Evolutionary conservation across 1,140 invertebrate species (phyloP).

Genomic region (Polyergus mexicanus): DNA sequence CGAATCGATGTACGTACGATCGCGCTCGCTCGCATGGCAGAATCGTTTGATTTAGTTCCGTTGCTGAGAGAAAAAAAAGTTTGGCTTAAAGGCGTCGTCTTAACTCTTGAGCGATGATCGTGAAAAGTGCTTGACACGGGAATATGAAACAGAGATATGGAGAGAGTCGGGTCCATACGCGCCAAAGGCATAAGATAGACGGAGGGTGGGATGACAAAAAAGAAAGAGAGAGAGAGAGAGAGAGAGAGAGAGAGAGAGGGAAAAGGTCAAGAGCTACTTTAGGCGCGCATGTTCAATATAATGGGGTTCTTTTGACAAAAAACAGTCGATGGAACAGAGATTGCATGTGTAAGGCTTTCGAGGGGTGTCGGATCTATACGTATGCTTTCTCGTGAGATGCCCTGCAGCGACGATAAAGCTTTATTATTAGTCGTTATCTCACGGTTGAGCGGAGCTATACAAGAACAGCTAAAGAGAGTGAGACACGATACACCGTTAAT

Average conservation of each 20-base stretch:
- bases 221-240: not conserved
- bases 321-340: constrained; percentile 64
- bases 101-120: constrained; percentile 53
- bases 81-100: constrained; percentile 56
- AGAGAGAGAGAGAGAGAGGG: constrained; percentile 4
- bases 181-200: constrained; percentile 43
- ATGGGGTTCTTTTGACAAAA: constrained; percentile 68
- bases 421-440: constrained; percentile 67
- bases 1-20: not conserved
- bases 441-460: constrained; percentile 3
- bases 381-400: constrained; percentile 49
- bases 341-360: constrained; percentile 45
- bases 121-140: constrained; percentile 56
- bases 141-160: constrained; percentile 51
- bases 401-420: constrained; percentile 53
- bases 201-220: not conserved
- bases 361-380: constrained; percentile 42
- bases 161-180: not conserved
- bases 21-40: constrained; percentile 14
- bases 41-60: constrained; percentile 48
- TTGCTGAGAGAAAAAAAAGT: constrained; percentile 19
- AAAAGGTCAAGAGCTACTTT: constrained; percentile 70
- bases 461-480: constrained; percentile 1
- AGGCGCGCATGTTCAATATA: constrained; percentile 62
- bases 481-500: constrained; percentile 6